phyloP scores from a whole-genome alignment of 2,888 invertebrate species.

The Plagiodera versicolora region DNA sequence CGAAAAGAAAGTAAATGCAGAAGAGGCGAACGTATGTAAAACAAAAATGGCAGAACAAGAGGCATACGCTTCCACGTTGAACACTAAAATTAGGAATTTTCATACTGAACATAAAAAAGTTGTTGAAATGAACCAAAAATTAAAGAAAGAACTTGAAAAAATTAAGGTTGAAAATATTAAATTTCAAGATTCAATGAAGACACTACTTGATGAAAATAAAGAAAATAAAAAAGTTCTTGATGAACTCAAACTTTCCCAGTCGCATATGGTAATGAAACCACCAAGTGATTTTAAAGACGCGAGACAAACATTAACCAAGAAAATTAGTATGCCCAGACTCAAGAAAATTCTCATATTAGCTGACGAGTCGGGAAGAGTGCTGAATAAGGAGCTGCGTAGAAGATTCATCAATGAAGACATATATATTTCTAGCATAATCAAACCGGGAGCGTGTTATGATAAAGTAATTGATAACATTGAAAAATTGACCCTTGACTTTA shows the following conservation, averaged over 20 bases:
- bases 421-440: slow-evolving; percentile 4
- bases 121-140: slow-evolving; percentile 6
- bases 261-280: too few relatives aligned
- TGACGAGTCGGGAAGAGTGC: slow-evolving; percentile 2
- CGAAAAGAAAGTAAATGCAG: slow-evolving; percentile 1
- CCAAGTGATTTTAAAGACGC: background rate
- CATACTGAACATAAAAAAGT: slow-evolving; percentile 5
- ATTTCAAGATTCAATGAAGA: background rate
- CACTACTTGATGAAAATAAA: background rate
- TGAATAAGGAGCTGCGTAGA: slow-evolving; percentile 5
- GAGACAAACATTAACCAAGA: background rate
- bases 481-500: background rate
- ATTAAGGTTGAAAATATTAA: background rate
- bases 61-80: background rate
- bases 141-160: slow-evolving; percentile 1
- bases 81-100: background rate
- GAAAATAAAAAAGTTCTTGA: background rate
- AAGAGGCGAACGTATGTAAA: slow-evolving; percentile 4
- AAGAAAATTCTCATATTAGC: slow-evolving; percentile 7
- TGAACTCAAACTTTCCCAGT: too few relatives aligned
- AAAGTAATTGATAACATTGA: background rate
- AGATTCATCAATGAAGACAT: slow-evolving; percentile 4
- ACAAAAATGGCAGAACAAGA: slow-evolving; percentile 2
- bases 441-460: slow-evolving; percentile 2
- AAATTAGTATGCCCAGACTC: background rate